Evolutionary conservation across 2,888 invertebrate genomes (phyloP).

Genomic region (Glyphotaelius pellucidus): DNA sequence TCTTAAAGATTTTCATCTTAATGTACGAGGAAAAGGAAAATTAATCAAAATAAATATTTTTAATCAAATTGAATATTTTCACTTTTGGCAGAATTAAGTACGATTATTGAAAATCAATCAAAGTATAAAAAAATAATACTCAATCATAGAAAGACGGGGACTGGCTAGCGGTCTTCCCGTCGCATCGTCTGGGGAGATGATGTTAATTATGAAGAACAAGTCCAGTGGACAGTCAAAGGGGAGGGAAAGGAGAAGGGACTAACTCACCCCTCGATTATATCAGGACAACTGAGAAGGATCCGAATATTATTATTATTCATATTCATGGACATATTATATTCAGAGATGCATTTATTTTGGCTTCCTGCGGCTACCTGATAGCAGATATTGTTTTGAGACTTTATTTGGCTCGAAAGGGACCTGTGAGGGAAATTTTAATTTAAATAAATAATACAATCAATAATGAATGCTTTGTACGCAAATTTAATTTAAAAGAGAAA

Average conservation of each 20-base stretch:
- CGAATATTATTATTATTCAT: conserved; percentile 35
- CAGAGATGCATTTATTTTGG: conserved; percentile 18
- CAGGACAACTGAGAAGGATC: conserved; percentile 43
- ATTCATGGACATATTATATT: conserved; percentile 9
- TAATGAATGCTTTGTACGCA: not conserved
- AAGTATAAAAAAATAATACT: conserved; percentile 38
- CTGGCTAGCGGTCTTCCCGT: conserved; percentile 22
- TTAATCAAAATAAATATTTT: not conserved
- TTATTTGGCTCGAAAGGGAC: not conserved
- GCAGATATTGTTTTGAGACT: not conserved
- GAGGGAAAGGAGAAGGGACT: not conserved
- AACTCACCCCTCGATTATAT: conserved; percentile 42
- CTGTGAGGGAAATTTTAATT: not conserved
- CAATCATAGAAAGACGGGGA: conserved; percentile 35
- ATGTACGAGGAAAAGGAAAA: no score
- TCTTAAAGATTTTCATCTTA: no score
- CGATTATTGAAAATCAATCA: not conserved
- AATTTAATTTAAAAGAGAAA: no score
- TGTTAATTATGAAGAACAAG: conserved; percentile 83
- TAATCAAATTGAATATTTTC: not conserved
- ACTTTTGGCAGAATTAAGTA: not conserved
- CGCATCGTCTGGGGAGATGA: conserved; percentile 72
- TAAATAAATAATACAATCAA: not conserved
- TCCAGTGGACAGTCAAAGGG: conserved; percentile 68
- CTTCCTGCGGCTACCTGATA: not conserved